Evolutionary conservation across 2,113 vertebrate species (phyloP).

Genomic region (Bettongia penicillata): DNA sequence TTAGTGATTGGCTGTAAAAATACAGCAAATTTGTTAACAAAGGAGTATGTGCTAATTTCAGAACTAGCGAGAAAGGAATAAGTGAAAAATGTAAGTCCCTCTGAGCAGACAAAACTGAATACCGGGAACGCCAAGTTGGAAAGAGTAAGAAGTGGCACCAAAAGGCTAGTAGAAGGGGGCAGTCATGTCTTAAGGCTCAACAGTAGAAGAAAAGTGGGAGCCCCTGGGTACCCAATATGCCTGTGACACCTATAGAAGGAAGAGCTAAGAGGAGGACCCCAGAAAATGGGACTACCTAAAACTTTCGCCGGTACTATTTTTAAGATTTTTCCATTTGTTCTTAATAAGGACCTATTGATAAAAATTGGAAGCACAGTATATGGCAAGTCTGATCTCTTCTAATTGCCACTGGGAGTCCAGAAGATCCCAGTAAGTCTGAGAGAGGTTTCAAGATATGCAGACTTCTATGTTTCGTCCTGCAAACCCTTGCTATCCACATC

Average conservation of each 20-base stretch:
- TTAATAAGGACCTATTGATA: slow-evolving; percentile 68
- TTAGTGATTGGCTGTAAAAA: not conserved
- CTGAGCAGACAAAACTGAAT: not conserved
- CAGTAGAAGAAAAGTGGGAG: not conserved
- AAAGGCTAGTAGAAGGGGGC: not conserved
- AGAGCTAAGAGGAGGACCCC: slow-evolving; percentile 1
- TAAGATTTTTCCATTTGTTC: slow-evolving; percentile 54
- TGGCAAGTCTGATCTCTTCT: slow-evolving; percentile 50
- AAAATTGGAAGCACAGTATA: slow-evolving; percentile 50
- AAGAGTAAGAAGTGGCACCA: not conserved
- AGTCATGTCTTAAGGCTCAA: not conserved
- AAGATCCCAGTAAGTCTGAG: slow-evolving; percentile 31
- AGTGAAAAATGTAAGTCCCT: not conserved
- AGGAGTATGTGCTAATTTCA: not conserved
- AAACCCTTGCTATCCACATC: not conserved
- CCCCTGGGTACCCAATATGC: not conserved
- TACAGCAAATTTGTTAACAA: not conserved
- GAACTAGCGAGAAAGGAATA: not conserved
- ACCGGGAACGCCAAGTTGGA: not conserved
- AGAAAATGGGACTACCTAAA: slow-evolving; percentile 28
- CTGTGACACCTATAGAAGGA: slow-evolving; percentile 5
- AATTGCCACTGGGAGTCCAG: slow-evolving; percentile 48
- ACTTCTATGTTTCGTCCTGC: not conserved
- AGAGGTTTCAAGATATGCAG: not conserved
- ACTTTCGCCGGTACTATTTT: slow-evolving; percentile 59